Evolutionary conservation across 2,888 invertebrate species (phyloP), one percentile per base, ranked within the genome.

Genomic region (Pollenia labialis): DNA sequence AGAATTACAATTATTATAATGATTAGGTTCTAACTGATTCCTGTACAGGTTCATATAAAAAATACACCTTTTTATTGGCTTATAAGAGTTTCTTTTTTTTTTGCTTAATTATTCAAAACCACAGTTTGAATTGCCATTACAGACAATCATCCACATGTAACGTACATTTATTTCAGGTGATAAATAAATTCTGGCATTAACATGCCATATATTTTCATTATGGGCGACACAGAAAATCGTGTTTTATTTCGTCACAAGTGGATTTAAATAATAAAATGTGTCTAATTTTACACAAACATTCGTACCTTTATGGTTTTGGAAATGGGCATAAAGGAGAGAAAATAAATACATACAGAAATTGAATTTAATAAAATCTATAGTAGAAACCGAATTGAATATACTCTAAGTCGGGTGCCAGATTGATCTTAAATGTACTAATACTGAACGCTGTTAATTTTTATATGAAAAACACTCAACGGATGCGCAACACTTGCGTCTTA

Each of bases 161-260:
- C 23, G 56, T 87, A 81, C 88, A 88, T 83, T 80, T 83, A 85
- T 85, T 88, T 81, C 42, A 86, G 69, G 90, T 90, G 90, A 92
- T 92, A 93, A 93, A 93, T 92, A 93, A 92, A 92, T 92, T 91
- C 90, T 91, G 92, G 92, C 91, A 92, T 92, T 92, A 92, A 92
- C 91, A 92, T 90, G 92, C 92, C 91, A 92, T 92, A 92, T 92
- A 92, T 92, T 92, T 92, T 92, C 92, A 93, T 92, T 92, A 92
- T 92, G 91, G 90, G 90, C 91, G 92, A 92, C 92, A 92, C 91
- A 91, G 91, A 92, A 93, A 92, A 92, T 91, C 92, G 91, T 93
- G 92, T 92, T 92, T 92, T 92, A 92, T 93, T 92, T 93, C 92
- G 92, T 92, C 93, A 93, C 92, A 92, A 93, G 92, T 92, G 91